These are phyloP conservation scores for Mus spretus DNA, from an alignment of 2,797 vertebrate genomes.

Conservation along the genomic window DNA sequence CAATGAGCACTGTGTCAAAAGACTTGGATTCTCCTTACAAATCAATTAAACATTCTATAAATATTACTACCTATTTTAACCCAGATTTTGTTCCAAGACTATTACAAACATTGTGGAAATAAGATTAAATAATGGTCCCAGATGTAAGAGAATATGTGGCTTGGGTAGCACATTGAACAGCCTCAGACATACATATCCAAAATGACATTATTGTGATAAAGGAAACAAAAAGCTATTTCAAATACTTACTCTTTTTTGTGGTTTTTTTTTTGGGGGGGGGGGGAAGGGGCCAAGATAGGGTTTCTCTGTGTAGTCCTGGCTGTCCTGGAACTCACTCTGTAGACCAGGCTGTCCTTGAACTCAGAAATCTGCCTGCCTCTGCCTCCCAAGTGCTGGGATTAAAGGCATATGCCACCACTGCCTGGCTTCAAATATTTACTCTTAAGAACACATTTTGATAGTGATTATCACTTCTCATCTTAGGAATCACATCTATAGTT, in stretches of 20 bases:
- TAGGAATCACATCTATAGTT: constrained; percentile 33
- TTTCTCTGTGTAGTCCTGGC: too few species aligned
- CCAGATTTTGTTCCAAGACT: background rate
- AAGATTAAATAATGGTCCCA: background rate
- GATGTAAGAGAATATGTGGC: background rate
- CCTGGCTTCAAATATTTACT: background rate
- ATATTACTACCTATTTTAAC: constrained; percentile 15
- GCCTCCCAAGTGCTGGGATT: too few species aligned
- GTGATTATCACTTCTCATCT: constrained; percentile 50
- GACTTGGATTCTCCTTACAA: constrained; percentile 36
- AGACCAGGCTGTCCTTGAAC: too few species aligned
- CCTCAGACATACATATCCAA: background rate
- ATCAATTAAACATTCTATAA: constrained; percentile 20
- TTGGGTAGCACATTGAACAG: background rate
- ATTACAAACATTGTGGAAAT: background rate
- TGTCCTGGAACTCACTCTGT: too few species aligned
- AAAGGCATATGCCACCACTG: too few species aligned
- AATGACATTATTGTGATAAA: constrained; percentile 4
- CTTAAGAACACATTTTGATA: background rate
- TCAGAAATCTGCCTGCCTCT: too few species aligned
- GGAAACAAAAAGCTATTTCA: constrained; percentile 33
- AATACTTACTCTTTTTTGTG: background rate
- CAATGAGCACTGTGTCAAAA: constrained; percentile 2
- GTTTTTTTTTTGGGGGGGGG: too few species aligned
- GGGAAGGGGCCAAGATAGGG: too few species aligned